phyloP scores from a whole-genome alignment of 2,888 invertebrate species.

The Pecten maximus region DNA sequence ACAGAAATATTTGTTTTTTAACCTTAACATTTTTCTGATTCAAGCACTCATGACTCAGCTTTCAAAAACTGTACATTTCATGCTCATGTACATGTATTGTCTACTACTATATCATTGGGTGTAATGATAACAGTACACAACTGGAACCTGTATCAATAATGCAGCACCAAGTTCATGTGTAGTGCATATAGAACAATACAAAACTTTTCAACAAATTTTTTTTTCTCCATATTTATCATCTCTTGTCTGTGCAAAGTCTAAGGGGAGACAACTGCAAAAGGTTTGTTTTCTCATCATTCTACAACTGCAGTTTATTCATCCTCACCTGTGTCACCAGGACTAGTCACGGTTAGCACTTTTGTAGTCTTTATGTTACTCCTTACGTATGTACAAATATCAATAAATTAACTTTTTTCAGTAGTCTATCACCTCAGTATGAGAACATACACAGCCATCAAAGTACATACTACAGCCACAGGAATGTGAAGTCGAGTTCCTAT shows the following conservation, averaged over 20 bases:
- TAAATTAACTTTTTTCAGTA: not conserved
- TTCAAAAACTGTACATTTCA: too few species aligned
- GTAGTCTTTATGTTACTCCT: not conserved
- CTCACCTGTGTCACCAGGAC: not conserved
- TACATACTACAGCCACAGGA: constrained; percentile 80
- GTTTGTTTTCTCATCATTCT: not conserved
- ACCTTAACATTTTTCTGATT: too few species aligned
- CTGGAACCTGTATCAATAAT: too few species aligned
- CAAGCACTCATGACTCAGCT: too few species aligned
- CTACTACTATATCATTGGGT: too few species aligned
- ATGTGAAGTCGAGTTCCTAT: constrained; percentile 83
- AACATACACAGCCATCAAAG: constrained; percentile 81
- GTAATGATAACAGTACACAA: too few species aligned
- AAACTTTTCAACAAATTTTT: not conserved
- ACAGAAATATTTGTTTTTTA: too few species aligned
- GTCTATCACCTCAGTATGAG: constrained; percentile 77
- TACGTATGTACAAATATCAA: not conserved
- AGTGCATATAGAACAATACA: not conserved
- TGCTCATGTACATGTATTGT: too few species aligned
- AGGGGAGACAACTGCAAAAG: not conserved
- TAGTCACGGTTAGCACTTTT: not conserved
- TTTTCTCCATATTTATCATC: not conserved
- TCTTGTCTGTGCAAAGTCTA: not conserved
- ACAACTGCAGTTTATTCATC: not conserved
- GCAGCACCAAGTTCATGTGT: not conserved